Percentiles rank a stretch among this genome's conserved stretches.
These are phyloP conservation scores for Neodontobutis hainanensis DNA, from an alignment of 2,113 vertebrate species.

Conservation along the genomic window DNA sequence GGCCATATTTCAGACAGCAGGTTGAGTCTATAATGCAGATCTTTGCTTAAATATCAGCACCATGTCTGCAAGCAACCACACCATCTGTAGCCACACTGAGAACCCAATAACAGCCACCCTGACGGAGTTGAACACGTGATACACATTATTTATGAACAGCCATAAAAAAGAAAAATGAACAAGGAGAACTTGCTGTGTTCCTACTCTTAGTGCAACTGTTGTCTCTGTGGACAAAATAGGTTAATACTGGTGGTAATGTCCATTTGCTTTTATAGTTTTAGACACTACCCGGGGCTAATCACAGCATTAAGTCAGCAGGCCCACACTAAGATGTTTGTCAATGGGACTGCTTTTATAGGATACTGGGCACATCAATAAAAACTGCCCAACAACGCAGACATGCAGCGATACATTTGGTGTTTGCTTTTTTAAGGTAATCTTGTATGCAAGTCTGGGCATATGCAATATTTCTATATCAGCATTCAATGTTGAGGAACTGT, in stretches of 20 bases:
- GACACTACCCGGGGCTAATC: background rate
- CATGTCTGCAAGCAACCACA: conserved; percentile 65
- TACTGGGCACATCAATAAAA: background rate
- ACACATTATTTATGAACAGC: conserved; percentile 14
- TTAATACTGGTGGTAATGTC: conserved; percentile 4
- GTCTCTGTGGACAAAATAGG: conserved; percentile 33
- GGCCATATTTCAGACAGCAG: conserved; percentile 42
- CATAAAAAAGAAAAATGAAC: conserved; percentile 26
- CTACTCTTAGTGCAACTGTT: conserved; percentile 55
- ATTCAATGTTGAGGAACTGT: too few species aligned
- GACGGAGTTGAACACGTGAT: conserved; percentile 11
- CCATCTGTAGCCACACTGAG: conserved; percentile 16
- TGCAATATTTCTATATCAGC: too few species aligned
- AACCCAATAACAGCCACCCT: conserved; percentile 5
- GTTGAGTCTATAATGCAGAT: conserved; percentile 27
- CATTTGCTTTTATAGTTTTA: conserved; percentile 19
- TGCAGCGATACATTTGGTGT: background rate
- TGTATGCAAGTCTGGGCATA: too few species aligned
- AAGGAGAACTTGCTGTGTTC: conserved; percentile 51
- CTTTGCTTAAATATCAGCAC: conserved; percentile 61
- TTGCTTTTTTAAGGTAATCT: background rate
- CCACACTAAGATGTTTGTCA: background rate
- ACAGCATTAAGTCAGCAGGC: background rate
- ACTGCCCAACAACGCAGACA: background rate
- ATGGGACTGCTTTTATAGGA: background rate